phyloP scores from a whole-genome alignment of 2,888 invertebrate species.

The Ophion obscuratus region DNA sequence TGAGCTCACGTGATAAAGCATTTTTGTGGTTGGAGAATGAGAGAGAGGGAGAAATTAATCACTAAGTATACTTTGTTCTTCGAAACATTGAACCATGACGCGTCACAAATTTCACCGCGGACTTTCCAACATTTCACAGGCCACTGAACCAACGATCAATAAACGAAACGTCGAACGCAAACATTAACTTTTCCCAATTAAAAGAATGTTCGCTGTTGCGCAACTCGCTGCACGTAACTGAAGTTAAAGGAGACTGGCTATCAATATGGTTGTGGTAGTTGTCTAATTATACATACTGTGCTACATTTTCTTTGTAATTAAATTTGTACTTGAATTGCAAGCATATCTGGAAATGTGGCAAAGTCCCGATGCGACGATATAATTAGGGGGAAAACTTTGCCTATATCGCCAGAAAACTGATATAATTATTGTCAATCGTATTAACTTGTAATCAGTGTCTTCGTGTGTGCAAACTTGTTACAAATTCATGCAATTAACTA shows the following conservation, averaged over 20 bases:
- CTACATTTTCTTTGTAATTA: background rate
- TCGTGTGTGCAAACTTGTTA: background rate
- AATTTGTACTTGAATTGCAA: background rate
- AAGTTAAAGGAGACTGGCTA: background rate
- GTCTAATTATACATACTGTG: background rate
- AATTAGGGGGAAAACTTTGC: background rate
- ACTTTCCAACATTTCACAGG: background rate
- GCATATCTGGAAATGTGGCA: background rate
- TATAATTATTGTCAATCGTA: background rate
- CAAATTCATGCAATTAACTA: background rate
- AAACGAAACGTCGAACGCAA: background rate
- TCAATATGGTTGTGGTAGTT: background rate
- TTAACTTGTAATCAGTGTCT: background rate
- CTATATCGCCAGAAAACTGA: background rate
- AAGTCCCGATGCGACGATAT: background rate
- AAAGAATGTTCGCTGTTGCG: background rate
- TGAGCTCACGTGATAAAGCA: too few relatives aligned
- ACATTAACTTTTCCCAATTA: background rate
- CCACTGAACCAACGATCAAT: background rate
- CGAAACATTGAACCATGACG: background rate
- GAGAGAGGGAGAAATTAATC: background rate
- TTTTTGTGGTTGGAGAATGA: too few relatives aligned
- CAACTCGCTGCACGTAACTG: background rate
- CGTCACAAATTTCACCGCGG: background rate
- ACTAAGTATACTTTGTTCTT: background rate